phyloP scores from a whole-genome alignment of 2,797 vertebrate genomes.

The Distichodus sexfasciatus region DNA sequence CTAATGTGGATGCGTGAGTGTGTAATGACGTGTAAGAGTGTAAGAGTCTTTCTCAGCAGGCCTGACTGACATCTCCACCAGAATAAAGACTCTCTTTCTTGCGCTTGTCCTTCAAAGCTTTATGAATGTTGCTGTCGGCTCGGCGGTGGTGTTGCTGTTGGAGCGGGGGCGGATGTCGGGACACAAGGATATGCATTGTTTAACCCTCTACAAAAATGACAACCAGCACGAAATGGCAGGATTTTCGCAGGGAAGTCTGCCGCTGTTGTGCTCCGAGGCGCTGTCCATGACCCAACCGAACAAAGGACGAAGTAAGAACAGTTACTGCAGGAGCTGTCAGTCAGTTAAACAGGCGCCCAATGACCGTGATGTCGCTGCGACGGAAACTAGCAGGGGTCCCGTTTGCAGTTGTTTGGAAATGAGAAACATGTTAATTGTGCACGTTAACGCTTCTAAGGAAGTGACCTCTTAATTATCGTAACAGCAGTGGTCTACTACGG shows the following conservation, averaged over 20 bases:
- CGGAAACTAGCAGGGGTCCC: no score
- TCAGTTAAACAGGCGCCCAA: conserved; percentile 6
- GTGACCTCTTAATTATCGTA: not conserved
- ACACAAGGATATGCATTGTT: conserved; percentile 57
- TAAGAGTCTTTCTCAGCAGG: conserved; percentile 36
- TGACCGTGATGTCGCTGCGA: no score
- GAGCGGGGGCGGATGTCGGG: conserved; percentile 38
- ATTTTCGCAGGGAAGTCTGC: conserved; percentile 8
- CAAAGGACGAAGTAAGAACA: no score
- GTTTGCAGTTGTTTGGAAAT: not conserved
- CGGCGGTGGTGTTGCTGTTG: not conserved
- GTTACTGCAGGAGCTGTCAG: conserved; percentile 1
- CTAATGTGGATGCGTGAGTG: no score
- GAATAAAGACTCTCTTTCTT: conserved; percentile 52
- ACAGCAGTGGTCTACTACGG: no score
- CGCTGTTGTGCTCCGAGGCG: conserved; percentile 13
- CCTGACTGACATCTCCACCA: conserved; percentile 43
- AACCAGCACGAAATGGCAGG: conserved; percentile 21
- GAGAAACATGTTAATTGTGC: not conserved
- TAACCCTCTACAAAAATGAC: conserved; percentile 32
- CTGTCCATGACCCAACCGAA: conserved; percentile 16
- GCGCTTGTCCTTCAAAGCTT: conserved; percentile 51
- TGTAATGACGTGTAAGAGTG: no score
- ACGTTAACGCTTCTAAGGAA: not conserved
- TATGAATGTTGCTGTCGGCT: conserved; percentile 51